Evolutionary conservation across 2,113 vertebrate species (phyloP), one percentile per base, ranked within the genome.

Genomic region (Amblyopsis rosae): DNA sequence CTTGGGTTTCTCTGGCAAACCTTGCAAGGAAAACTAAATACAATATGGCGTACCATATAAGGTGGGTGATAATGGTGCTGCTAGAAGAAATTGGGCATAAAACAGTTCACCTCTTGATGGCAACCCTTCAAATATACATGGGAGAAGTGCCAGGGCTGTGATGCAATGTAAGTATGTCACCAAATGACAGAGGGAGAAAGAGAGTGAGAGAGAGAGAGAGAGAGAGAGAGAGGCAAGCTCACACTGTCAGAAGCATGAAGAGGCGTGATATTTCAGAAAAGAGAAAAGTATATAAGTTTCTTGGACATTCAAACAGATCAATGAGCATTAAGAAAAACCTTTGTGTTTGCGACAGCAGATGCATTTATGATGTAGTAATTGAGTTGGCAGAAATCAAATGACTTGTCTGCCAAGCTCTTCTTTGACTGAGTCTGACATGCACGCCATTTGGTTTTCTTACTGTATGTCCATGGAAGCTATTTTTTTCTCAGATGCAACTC

Each of bases 331-430:
- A 64, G 75, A 58, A 70, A 4, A 53, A 64, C 26, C 26, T 65
- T n/a, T 12, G 13, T 15, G 32, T 80, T 72, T 76, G 85, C 78
- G 76, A 87, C 80, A 76, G 71, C 62, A 59, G 51, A 70, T 66
- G 62, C 76, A 16, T 85, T 83, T 69, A 85, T n/a, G 48, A 76
- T 71, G 70, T 69, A 48, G 80, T 72, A 67, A 77, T 68, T 65
- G 55, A 68, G 69, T 62, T 10, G 47, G 70, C 67, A 72, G 64
- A 74, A 76, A 74, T 71, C 17, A 7, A 49, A 59, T 45, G 67
- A 4, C 65, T 50, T 68, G 41, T 11, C 4, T 6, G 45, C 46
- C 9, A 49, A 12, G 3, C 16, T 19, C 3, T 9, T 13, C 33
- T 69, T 60, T 9, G 51, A 6, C 7, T 17, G 1, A 33, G 26